Conservation (phyloP, 2,797 vertebrate genomes). For the Falco novaeseelandiae region DNA sequence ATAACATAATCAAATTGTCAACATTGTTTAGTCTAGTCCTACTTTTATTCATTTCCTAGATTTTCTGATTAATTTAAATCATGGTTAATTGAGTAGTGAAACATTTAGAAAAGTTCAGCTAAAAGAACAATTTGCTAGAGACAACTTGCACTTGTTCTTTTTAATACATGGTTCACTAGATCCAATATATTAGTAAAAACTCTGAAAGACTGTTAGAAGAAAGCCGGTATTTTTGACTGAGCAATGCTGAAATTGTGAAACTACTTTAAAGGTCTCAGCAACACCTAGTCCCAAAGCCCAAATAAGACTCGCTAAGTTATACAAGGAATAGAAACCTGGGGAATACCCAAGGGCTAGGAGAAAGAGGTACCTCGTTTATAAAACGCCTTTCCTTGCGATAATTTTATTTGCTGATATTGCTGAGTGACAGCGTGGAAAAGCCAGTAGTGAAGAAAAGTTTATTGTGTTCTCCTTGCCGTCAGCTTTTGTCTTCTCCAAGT, state of each 20-base stretch:
- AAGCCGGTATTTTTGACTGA: background rate
- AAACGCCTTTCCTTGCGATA: background rate
- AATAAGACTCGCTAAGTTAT: background rate
- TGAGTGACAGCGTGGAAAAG: background rate
- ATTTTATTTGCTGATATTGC: background rate
- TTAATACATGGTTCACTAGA: background rate
- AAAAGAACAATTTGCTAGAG: constrained; percentile 38
- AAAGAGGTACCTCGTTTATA: background rate
- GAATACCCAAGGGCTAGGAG: background rate
- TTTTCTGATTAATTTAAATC: constrained; percentile 75
- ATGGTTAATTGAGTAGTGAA: constrained; percentile 69
- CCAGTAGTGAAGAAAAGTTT: background rate
- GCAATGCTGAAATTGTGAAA: background rate
- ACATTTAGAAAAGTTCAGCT: constrained; percentile 51
- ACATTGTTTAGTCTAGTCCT: constrained; percentile 44
- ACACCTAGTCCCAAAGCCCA: background rate
- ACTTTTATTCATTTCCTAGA: constrained; percentile 62
- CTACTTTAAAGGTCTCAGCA: background rate
- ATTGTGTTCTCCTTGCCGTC: background rate
- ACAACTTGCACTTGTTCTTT: constrained; percentile 25
- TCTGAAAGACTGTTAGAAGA: background rate
- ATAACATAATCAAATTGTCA: constrained; percentile 73
- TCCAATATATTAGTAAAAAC: background rate
- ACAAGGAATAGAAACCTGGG: background rate
- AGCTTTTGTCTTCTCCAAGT: constrained; percentile 13